Conservation (phyloP, 1,140 invertebrate species). For the Anastrepha obliqua region DNA sequence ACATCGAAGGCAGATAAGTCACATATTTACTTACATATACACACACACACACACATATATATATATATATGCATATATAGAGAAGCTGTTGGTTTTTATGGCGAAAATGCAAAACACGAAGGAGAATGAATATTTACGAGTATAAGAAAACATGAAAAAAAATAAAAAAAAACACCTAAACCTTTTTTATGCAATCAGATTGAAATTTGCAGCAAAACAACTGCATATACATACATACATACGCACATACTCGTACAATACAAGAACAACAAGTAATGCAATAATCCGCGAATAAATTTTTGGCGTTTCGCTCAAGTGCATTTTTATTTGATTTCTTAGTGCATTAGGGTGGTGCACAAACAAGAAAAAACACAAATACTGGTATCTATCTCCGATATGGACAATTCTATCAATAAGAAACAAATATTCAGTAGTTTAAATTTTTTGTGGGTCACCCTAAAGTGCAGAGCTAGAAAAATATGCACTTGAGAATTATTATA, state of each 20-base stretch:
- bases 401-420: too few relatives aligned
- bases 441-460: too few relatives aligned
- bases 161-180: neutral
- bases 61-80: neutral
- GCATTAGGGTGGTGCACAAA: too few relatives aligned
- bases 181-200: neutral
- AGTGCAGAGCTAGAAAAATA: too few relatives aligned
- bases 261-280: too few relatives aligned
- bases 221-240: neutral
- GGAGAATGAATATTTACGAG: neutral
- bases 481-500: too few relatives aligned
- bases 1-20: neutral
- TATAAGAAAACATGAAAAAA: neutral
- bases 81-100: neutral
- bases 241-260: too few relatives aligned
- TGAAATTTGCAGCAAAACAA: neutral
- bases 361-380: too few relatives aligned
- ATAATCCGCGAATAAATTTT: neutral
- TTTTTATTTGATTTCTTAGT: neutral
- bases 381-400: too few relatives aligned
- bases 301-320: neutral
- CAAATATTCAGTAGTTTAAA: too few relatives aligned
- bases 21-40: neutral
- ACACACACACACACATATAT: too few relatives aligned
- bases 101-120: neutral